Conservation (phyloP, 2,888 invertebrate genomes). For the Hypselothyrea guttata region DNA sequence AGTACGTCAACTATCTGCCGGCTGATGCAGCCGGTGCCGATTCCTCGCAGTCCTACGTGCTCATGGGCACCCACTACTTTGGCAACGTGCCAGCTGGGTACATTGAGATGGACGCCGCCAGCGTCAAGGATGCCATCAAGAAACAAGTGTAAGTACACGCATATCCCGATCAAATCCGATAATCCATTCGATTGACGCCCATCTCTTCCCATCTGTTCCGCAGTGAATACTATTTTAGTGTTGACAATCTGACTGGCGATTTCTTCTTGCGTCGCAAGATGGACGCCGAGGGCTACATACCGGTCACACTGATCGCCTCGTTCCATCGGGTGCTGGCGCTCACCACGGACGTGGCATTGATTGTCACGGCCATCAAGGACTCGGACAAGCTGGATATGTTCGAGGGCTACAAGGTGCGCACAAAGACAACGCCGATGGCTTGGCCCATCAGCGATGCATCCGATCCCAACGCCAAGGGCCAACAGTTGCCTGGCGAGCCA, state of each 20-base stretch:
- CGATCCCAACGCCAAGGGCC: conserved; percentile 67
- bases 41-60: conserved; percentile 79
- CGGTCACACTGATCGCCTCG: conserved; percentile 95
- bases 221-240: conserved; percentile 99
- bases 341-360: conserved; percentile 91
- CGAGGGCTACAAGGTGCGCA: conserved; percentile 90
- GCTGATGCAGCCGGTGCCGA: conserved; percentile 79
- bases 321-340: conserved; percentile 96
- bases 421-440: conserved; percentile 90
- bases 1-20: conserved; percentile 77
- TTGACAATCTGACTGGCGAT: conserved; percentile 96
- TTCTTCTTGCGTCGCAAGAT: conserved; percentile 98
- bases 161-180: neutral
- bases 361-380: conserved; percentile 92
- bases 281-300: conserved; percentile 96
- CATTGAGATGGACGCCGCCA: conserved; percentile 83
- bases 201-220: neutral
- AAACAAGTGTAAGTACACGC: conserved; percentile 92
- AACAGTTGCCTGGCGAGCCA: conserved; percentile 17
- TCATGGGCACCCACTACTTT: conserved; percentile 82
- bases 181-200: neutral
- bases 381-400: conserved; percentile 93
- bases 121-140: conserved; percentile 91
- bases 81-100: conserved; percentile 81
- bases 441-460: conserved; percentile 92